Evolutionary conservation across 2,888 invertebrate genomes (phyloP).

Genomic region (Agonopterix subpropinquella): DNA sequence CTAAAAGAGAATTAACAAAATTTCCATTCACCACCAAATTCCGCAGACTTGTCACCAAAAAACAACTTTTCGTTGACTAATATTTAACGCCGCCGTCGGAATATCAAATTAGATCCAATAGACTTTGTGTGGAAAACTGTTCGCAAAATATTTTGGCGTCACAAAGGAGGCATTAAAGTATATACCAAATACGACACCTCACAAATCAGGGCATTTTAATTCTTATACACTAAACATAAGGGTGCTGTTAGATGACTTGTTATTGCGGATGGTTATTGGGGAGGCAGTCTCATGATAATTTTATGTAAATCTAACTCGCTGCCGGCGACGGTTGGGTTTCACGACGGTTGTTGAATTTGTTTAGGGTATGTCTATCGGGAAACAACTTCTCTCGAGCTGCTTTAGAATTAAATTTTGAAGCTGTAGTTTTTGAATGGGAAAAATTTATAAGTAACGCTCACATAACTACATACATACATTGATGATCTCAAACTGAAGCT

Average conservation of each 20-base stretch:
- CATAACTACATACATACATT: too few relatives aligned
- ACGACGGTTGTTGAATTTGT: slow-evolving; percentile 47
- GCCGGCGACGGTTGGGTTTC: slow-evolving; percentile 39
- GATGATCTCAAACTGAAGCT: too few relatives aligned
- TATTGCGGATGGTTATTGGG: background rate
- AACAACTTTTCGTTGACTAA: background rate
- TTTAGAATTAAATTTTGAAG: too few relatives aligned
- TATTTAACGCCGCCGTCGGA: slow-evolving; percentile 3
- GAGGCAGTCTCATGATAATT: slow-evolving; percentile 23
- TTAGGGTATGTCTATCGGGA: slow-evolving; percentile 42
- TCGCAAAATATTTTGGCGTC: slow-evolving; percentile 71
- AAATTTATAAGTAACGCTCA: too few relatives aligned
- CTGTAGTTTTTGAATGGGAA: too few relatives aligned
- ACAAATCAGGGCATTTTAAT: too few relatives aligned
- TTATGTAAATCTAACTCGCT: slow-evolving; percentile 53
- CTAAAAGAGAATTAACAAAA: background rate
- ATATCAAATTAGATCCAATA: slow-evolving; percentile 55
- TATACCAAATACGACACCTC: too few relatives aligned
- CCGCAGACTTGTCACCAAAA: background rate
- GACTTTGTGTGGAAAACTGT: slow-evolving; percentile 72
- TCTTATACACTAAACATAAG: too few relatives aligned
- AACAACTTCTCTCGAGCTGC: slow-evolving; percentile 22
- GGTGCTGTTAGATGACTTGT: too few relatives aligned
- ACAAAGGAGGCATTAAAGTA: slow-evolving; percentile 63
- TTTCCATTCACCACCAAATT: background rate